phyloP scores from a whole-genome alignment of 2,113 vertebrate genomes.

The Puffinus mauretanicus region DNA sequence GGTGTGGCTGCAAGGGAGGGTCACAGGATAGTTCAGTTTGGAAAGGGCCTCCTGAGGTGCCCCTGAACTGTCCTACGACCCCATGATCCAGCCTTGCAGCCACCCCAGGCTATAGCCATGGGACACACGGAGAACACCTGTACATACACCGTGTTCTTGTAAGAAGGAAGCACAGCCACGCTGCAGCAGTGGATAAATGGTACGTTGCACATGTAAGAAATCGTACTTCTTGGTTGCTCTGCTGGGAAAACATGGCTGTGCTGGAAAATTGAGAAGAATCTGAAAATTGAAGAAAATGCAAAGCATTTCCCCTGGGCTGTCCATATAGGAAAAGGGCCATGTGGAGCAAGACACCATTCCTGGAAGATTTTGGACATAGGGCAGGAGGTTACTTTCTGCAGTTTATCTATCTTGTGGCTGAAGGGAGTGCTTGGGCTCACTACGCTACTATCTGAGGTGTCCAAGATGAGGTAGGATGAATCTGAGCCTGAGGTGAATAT shows the following conservation, averaged over 20 bases:
- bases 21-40: neutral
- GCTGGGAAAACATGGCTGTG: neutral
- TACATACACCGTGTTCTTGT: accelerated
- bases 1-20: neutral
- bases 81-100: neutral
- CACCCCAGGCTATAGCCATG: neutral
- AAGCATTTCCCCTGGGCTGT: neutral
- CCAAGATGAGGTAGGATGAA: neutral
- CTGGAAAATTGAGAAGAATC: neutral
- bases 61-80: neutral
- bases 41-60: neutral
- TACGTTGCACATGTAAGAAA: accelerated
- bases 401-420: neutral
- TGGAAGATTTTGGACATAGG: neutral
- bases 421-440: neutral
- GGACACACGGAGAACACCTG: neutral
- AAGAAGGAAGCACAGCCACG: neutral
- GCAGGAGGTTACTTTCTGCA: neutral
- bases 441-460: accelerated
- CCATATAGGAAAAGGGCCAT: accelerated
- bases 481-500: neutral
- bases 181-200: neutral
- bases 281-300: neutral
- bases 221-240: accelerated
- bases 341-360: neutral